phyloP scores from a whole-genome alignment of 1,140 invertebrate species.

The Choristoneura fumiferana region DNA sequence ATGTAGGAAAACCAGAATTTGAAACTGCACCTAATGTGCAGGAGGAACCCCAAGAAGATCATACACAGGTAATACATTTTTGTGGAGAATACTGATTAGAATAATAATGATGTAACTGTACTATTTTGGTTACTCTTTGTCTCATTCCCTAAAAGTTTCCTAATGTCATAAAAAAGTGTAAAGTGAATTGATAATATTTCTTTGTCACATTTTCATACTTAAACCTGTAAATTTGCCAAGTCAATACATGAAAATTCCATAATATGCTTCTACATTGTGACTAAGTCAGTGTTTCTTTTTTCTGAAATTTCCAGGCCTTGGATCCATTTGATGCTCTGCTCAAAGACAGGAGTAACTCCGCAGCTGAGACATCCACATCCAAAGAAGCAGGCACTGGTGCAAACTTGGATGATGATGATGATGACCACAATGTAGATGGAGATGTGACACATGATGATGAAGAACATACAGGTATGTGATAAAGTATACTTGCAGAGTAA shows the following conservation, averaged over 20 bases:
- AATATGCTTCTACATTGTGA: too few species aligned
- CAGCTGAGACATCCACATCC: constrained; percentile 32
- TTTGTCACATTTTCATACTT: too few species aligned
- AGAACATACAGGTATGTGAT: constrained; percentile 42
- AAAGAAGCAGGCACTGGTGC: constrained; percentile 37
- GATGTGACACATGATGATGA: constrained; percentile 38
- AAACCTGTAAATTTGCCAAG: too few species aligned
- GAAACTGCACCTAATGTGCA: constrained; percentile 65
- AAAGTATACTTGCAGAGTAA: too few species aligned
- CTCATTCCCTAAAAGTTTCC: too few species aligned
- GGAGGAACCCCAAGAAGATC: constrained; percentile 65
- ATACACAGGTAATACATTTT: constrained; percentile 70
- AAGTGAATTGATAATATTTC: too few species aligned
- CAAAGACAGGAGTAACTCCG: constrained; percentile 47
- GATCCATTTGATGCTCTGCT: constrained; percentile 74
- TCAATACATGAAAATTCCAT: too few species aligned
- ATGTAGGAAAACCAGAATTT: constrained; percentile 61
- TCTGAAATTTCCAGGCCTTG: constrained; percentile 53
- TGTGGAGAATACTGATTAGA: too few species aligned
- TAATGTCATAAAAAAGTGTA: too few species aligned
- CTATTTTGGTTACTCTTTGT: too few species aligned
- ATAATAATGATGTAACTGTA: too few species aligned
- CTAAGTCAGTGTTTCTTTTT: background rate
- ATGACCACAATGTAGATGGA: constrained; percentile 46
- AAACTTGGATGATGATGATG: constrained; percentile 57